Base-by-base conservation (phyloP, 1,140 invertebrate species). In the Cyclargus thomasi region DNA sequence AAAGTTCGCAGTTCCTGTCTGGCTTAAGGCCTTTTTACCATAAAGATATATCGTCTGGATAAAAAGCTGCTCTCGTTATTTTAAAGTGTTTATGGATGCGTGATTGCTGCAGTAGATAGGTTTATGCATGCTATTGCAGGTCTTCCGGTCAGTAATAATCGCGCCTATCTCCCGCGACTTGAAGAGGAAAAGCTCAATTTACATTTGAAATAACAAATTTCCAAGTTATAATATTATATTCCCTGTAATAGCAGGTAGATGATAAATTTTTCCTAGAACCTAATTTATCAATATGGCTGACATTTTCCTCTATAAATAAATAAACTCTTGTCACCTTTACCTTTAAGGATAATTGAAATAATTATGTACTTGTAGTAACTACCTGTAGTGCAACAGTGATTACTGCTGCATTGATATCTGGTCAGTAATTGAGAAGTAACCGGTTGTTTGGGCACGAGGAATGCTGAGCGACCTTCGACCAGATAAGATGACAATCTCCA, bases 1-100 rank as follows among this genome's bases (percentile, higher is more conserved):
- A n/a, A n/a, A n/a, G n/a, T n/a, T n/a, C n/a, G n/a, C n/a, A n/a
- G n/a, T n/a, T n/a, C n/a, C 39, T 16, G 39, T 47, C 39, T 47
- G 39, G 39, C 39, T 47, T 47, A 47, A 47, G 39, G 39, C 39
- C 39, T 47, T 47, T 29, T 47, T 47, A 47, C 39, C 39, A 47
- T 47, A 47, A 47, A 47, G 39, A 47, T 47, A 47, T 47, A 47
- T 11, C 39, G 2, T 3, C 1, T 14, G 39, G 39, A 47, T 47
- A 47, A 47, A 47, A 47, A 47, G 39, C 39, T 47, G 14, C 39
- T 47, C 39, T 47, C 39, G 39, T 47, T 47, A 11, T 47, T 47
- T 11, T 47, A 47, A 47, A 47, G 39, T 47, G 10, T 29, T 29
- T 29, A 29, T 29, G 4, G 29, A 14, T 16, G 14, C 11, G 8